phyloP scores from a whole-genome alignment of 2,113 vertebrate species.

The Meriones unguiculatus region DNA sequence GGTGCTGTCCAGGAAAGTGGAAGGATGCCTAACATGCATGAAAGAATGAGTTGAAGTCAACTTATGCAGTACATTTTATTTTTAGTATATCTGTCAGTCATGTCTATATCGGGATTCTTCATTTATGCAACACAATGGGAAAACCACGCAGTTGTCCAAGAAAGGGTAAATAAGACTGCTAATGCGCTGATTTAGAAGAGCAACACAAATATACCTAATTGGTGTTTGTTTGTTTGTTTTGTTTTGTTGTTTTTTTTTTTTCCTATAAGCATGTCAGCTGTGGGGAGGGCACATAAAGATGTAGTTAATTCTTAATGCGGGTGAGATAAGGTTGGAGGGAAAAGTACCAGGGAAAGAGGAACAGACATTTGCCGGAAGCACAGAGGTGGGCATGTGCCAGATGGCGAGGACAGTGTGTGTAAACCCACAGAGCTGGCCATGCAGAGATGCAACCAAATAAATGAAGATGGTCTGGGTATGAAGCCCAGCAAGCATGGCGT shows the following conservation, averaged over 20 bases:
- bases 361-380: not conserved
- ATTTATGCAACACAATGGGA: not conserved
- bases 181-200: not conserved
- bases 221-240: too few species aligned
- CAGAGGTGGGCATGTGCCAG: not conserved
- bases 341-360: not conserved
- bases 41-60: not conserved
- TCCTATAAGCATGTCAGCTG: not conserved
- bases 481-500: accelerated
- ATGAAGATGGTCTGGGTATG: too few species aligned
- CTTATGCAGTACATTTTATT: not conserved
- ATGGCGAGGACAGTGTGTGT: not conserved
- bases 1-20: not conserved
- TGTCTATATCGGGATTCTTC: not conserved
- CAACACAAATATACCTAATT: not conserved
- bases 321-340: not conserved
- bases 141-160: not conserved
- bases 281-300: not conserved
- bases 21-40: not conserved
- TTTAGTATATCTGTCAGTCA: not conserved
- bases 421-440: not conserved
- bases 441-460: not conserved
- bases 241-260: not conserved
- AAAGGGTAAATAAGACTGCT: not conserved
- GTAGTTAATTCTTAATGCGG: not conserved